Evolutionary conservation across 92 coral and sea anemone genomes (phyloP).

Genomic region (Porites divaricata): DNA sequence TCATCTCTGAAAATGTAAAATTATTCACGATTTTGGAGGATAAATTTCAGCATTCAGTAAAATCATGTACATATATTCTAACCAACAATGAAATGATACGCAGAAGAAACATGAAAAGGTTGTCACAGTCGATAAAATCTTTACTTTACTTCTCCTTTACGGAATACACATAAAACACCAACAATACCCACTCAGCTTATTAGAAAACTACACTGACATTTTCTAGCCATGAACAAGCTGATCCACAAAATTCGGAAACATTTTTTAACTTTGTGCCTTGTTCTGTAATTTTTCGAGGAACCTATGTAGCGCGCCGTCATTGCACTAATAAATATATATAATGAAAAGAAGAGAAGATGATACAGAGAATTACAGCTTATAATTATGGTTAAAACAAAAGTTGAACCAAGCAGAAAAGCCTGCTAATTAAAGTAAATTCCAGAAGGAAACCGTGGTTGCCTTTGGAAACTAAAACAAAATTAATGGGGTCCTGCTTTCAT

Average conservation of each 20-base stretch:
- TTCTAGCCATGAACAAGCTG: not conserved
- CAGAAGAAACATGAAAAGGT: not conserved
- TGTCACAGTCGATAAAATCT: too few species aligned
- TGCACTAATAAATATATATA: not conserved
- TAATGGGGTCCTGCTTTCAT: not conserved
- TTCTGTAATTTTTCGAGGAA: not conserved
- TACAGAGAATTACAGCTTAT: not conserved
- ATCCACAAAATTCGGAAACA: not conserved
- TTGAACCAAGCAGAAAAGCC: not conserved
- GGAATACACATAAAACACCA: not conserved
- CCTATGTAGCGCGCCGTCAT: not conserved
- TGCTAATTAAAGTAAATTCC: slow-evolving; percentile 13
- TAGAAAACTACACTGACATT: not conserved
- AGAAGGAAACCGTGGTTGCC: slow-evolving; percentile 1
- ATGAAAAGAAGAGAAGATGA: not conserved
- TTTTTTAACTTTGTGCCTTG: not conserved
- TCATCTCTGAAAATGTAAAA: not conserved
- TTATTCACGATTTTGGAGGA: not conserved
- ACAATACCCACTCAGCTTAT: not conserved
- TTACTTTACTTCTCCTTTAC: not conserved
- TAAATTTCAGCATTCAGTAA: not conserved
- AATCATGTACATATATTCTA: not conserved
- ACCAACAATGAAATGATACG: not conserved
- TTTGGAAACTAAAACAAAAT: slow-evolving; percentile 10
- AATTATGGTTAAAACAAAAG: not conserved